Conservation (phyloP, 2,888 invertebrate species). For the Mayetiola destructor region DNA sequence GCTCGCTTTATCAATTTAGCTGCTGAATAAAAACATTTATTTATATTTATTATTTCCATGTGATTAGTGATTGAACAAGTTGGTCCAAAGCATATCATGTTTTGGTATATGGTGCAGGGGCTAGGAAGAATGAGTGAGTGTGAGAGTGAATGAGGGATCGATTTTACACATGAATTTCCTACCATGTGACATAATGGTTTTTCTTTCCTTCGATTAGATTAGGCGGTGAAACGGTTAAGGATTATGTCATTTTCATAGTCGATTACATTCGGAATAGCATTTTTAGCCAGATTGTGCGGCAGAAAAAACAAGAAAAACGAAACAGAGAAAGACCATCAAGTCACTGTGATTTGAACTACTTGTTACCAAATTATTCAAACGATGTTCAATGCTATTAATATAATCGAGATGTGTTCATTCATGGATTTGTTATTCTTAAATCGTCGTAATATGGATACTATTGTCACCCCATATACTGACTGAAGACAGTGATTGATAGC, state of each 20-base stretch:
- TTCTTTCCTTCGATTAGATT: neutral
- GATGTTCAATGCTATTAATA: slow-evolving; percentile 6
- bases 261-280: slow-evolving; percentile 6
- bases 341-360: slow-evolving; percentile 5
- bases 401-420: slow-evolving; percentile 11
- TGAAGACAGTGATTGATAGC: slow-evolving; percentile 20
- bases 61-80: slow-evolving; percentile 12
- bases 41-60: slow-evolving; percentile 4
- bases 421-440: slow-evolving; percentile 11
- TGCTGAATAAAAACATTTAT: slow-evolving; percentile 2
- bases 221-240: neutral
- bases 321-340: no score
- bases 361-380: no score
- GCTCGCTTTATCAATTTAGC: slow-evolving; percentile 20
- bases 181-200: slow-evolving; percentile 9
- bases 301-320: no score
- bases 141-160: neutral
- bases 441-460: slow-evolving; percentile 1
- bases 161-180: neutral
- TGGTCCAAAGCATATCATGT: slow-evolving; percentile 4
- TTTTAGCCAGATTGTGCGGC: no score
- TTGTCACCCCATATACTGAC: slow-evolving; percentile 14
- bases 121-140: no score
- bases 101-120: no score
- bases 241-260: slow-evolving; percentile 10